Base-by-base conservation (phyloP, 2,797 vertebrate genomes). In the Pterois miles region DNA sequence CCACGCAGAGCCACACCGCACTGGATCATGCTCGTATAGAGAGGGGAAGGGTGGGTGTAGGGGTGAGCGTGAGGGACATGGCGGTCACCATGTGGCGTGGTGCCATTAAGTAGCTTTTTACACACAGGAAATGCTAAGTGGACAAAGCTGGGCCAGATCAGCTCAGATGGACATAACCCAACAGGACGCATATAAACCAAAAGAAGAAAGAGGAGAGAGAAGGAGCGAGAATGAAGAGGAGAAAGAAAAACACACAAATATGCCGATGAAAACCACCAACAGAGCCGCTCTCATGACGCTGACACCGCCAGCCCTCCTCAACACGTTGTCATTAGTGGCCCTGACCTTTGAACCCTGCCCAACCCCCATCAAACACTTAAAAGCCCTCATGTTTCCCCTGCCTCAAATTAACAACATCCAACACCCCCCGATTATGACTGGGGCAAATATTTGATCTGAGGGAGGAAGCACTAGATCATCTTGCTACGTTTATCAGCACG, bases 391-490 rank as follows among this genome's bases (percentile, higher is more conserved):
- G 80, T 88, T 89, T 89, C 91, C 89, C 85, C 89, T 85, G 87
- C 86, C 68, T 87, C 91, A 94, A 94, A 94, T 94, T 92, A 94
- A 94, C 92, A 90, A 86, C 91, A 89, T 91, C 82, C 92, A 90
- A 90, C 88, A 78, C 84, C 77, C 83, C 38, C 71, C 65, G 86
- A 90, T 87, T 91, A 92, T 88, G 92, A 90, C 86, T 67, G 85
- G 72, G 85, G 78, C 86, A 90, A 89, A 93, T 89, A 94, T 94
- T 93, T 95, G 91, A 95, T 93, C 88, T 88, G 64, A 70, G 78
- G 76, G 86, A 90, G 90, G 93, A 93, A 94, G 90, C 88, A 91
- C 89, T 91, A 91, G 82, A 94, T 94, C 92, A 93, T 90, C 88
- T 85, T 54, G 79, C 80, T 83, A 86, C 88, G 33, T 92, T 91